A percentile compares a stretch with the other conserved stretches of the same genome.
These are phyloP conservation scores for Zaprionus africanus DNA, from an alignment of 1,140 invertebrate genomes.

Conservation along the genomic window DNA sequence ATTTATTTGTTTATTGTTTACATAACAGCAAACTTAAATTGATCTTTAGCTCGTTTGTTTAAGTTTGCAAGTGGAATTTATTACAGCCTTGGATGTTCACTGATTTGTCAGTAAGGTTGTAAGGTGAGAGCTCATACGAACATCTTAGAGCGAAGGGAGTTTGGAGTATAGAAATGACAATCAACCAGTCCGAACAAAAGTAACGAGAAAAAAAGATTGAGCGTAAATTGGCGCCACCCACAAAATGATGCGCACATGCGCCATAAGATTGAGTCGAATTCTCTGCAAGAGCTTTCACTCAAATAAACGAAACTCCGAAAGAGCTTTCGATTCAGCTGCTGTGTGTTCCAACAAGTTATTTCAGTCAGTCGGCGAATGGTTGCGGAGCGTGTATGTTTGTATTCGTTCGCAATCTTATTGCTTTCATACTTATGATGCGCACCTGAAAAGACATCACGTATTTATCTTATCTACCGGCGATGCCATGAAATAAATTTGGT, in stretches of 20 bases:
- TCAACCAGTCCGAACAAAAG: slow-evolving; percentile 25
- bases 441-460: background rate
- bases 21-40: background rate
- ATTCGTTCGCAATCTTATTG: background rate
- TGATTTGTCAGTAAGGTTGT: slow-evolving; percentile 28
- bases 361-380: slow-evolving; percentile 16
- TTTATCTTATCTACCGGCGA: background rate
- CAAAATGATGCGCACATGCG: slow-evolving; percentile 64
- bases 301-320: background rate
- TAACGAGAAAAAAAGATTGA: slow-evolving; percentile 46
- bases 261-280: slow-evolving; percentile 15
- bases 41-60: background rate
- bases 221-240: slow-evolving; percentile 69
- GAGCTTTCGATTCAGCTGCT: slow-evolving; percentile 51
- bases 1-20: background rate
- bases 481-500: no score
- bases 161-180: slow-evolving; percentile 2
- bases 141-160: slow-evolving; percentile 14
- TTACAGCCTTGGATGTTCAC: slow-evolving; percentile 6
- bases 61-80: slow-evolving; percentile 2
- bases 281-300: slow-evolving; percentile 59
- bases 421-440: background rate
- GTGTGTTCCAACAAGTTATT: slow-evolving; percentile 21
- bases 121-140: slow-evolving; percentile 14
- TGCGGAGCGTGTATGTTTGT: background rate